Percentiles rank a stretch among this genome's conserved stretches.
phyloP scores from a whole-genome alignment of 2,888 invertebrate species.

The Aleiodes testaceus region DNA sequence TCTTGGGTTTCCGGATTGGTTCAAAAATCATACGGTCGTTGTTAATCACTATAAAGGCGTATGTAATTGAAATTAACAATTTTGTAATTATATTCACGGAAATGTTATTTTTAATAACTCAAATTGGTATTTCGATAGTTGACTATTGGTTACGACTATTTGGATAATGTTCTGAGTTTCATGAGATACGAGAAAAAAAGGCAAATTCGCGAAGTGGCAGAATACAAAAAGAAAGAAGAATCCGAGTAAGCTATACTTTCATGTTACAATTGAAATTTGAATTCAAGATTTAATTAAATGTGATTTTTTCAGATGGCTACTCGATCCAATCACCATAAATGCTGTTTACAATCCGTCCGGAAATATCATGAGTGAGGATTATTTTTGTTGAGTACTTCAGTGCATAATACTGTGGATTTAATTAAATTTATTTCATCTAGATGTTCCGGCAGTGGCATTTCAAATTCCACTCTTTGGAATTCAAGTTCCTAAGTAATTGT shows the following conservation, averaged over 20 bases:
- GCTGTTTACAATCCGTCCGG: background rate
- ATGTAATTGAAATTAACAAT: slow-evolving; percentile 26
- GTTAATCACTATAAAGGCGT: slow-evolving; percentile 75
- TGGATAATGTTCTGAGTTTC: slow-evolving; percentile 68
- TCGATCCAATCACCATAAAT: background rate
- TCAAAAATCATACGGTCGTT: slow-evolving; percentile 73
- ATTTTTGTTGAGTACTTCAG: background rate
- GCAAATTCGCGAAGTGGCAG: background rate
- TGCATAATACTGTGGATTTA: too few relatives aligned
- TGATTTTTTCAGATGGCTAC: background rate
- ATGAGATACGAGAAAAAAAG: background rate
- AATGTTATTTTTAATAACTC: too few relatives aligned
- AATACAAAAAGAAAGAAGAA: background rate
- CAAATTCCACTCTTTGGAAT: too few relatives aligned
- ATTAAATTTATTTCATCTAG: too few relatives aligned
- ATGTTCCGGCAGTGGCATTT: too few relatives aligned
- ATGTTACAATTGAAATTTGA: too few relatives aligned
- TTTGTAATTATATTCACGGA: too few relatives aligned
- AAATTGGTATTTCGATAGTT: slow-evolving; percentile 27
- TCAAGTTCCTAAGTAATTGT: too few relatives aligned
- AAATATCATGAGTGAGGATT: background rate
- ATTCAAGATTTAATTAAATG: background rate
- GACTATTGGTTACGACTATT: slow-evolving; percentile 44
- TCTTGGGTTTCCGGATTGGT: slow-evolving; percentile 77
- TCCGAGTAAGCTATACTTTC: too few relatives aligned